These are phyloP conservation scores for Rhabditoides inermis DNA, from an alignment of 2,888 invertebrate species.

Conservation along the genomic window DNA sequence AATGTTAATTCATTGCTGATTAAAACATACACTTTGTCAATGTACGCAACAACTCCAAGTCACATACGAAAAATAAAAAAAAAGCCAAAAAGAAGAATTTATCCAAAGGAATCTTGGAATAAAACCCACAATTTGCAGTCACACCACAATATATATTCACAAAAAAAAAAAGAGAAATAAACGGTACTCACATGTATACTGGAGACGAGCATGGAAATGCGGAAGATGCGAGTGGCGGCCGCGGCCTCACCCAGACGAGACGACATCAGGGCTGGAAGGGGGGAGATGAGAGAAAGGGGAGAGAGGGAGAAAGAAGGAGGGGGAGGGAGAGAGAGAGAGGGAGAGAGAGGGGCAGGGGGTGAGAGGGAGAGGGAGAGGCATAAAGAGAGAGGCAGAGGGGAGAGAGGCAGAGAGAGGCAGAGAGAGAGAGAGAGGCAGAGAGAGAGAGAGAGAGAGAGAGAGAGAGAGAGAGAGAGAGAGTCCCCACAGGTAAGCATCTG, in stretches of 20 bases:
- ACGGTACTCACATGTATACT: no score
- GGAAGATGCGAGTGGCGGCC: no score
- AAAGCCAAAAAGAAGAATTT: no score
- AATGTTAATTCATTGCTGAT: no score
- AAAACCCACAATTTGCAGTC: no score
- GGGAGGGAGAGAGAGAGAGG: slow-evolving; percentile 3
- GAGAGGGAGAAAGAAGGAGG: not conserved
- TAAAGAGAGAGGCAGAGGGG: slow-evolving; percentile 2
- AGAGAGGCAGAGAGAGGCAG: slow-evolving; percentile 2
- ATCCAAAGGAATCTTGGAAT: not conserved
- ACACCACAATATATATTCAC: no score
- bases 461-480: slow-evolving; percentile 5
- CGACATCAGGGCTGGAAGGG: not conserved
- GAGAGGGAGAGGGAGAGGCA: not conserved
- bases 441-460: slow-evolving; percentile 1
- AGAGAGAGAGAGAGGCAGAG: slow-evolving; percentile 6
- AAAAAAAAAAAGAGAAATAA: no score
- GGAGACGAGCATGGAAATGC: no score
- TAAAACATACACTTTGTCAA: no score
- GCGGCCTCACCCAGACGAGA: no score
- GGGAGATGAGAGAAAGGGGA: not conserved
- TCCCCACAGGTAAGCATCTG: slow-evolving; percentile 7
- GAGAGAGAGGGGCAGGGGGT: slow-evolving; percentile 1
- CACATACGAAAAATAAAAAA: no score
- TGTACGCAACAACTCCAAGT: no score